Conservation (phyloP, 2,113 vertebrate species). For the Hypanus sabinus region DNA sequence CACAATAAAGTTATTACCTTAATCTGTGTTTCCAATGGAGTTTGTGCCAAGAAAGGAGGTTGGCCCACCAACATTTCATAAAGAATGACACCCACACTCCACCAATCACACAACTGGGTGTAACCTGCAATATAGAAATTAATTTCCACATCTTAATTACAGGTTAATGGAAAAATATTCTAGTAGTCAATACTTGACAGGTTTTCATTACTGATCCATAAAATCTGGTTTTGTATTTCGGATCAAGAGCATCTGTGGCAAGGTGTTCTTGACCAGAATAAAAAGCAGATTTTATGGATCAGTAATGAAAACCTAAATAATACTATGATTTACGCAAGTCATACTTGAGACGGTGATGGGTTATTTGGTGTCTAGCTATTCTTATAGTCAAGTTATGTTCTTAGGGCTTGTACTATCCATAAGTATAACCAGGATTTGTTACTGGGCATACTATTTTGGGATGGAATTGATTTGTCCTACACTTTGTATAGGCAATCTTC, state of each 20-base stretch:
- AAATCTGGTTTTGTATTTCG: not conserved
- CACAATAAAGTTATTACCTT: constrained; percentile 65
- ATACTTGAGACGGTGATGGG: not conserved
- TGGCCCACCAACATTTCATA: constrained; percentile 99
- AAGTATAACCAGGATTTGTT: not conserved
- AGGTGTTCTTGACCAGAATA: no score
- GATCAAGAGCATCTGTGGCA: not conserved
- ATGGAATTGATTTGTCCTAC: not conserved
- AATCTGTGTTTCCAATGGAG: constrained; percentile 92
- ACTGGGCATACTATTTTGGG: not conserved
- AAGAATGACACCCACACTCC: constrained; percentile 96
- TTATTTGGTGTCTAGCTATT: not conserved
- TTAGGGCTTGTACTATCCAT: not conserved
- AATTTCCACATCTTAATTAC: not conserved
- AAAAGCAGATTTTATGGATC: no score
- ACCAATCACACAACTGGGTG: constrained; percentile 97
- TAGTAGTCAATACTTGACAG: not conserved
- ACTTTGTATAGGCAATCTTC: not conserved
- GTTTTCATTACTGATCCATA: not conserved
- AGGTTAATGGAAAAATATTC: not conserved
- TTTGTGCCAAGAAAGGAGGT: constrained; percentile 89
- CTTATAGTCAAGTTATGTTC: not conserved
- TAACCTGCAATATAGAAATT: constrained; percentile 59
- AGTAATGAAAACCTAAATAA: no score
- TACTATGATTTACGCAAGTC: not conserved